Percentiles rank a stretch among this genome's conserved stretches.
Conservation (phyloP, 2,888 invertebrate genomes). For the Camponotus fellah region DNA sequence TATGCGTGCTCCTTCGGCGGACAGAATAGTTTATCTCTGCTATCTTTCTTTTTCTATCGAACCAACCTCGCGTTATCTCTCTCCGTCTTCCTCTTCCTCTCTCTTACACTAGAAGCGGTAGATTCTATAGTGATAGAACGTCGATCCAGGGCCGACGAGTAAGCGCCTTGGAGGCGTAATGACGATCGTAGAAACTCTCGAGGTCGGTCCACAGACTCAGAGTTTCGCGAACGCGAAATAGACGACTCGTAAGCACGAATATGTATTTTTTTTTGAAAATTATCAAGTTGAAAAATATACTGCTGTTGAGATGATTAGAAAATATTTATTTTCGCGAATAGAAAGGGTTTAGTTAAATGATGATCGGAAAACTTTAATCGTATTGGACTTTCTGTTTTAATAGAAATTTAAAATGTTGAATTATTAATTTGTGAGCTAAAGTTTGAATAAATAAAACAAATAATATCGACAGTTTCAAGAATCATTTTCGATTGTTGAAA, state of each 20-base stretch:
- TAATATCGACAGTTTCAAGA: neutral
- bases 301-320: neutral
- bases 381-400: no score
- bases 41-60: slow-evolving; percentile 30
- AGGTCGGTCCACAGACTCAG: slow-evolving; percentile 77
- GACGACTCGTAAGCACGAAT: slow-evolving; percentile 58
- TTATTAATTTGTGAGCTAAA: neutral
- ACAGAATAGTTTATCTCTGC: slow-evolving; percentile 67
- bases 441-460: neutral
- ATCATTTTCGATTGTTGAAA: slow-evolving; percentile 17
- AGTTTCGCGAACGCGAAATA: slow-evolving; percentile 71
- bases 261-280: slow-evolving; percentile 16
- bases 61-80: slow-evolving; percentile 17
- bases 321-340: slow-evolving; percentile 2
- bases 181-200: slow-evolving; percentile 83
- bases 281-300: neutral
- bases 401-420: neutral
- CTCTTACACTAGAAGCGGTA: slow-evolving; percentile 60
- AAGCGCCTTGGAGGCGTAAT: slow-evolving; percentile 83
- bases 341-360: neutral
- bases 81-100: slow-evolving; percentile 51
- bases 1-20: slow-evolving; percentile 49
- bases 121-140: slow-evolving; percentile 56
- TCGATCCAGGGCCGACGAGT: slow-evolving; percentile 82
- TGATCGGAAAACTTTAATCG: neutral